Evolutionary conservation across 1,140 invertebrate species (phyloP), one percentile per base, ranked within the genome.

Genomic region (Vanessa tameamea): DNA sequence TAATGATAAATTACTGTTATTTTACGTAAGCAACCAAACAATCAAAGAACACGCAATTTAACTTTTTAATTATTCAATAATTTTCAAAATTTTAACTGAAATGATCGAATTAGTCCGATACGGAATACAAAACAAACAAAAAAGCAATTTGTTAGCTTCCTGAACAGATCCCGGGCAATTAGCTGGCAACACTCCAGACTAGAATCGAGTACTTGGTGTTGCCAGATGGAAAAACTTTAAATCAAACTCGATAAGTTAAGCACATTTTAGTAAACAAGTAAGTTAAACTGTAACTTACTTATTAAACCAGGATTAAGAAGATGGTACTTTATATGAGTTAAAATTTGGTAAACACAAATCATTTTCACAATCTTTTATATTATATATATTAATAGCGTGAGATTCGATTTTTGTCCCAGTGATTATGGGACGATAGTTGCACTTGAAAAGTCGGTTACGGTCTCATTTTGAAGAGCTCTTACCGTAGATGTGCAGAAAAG

Each of bases 171-270:
- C 20, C 53, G 26, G 13, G 59, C 67, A 75, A 78, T 78, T 73
- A 78, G 66, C 77, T 76, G 77, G 77, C 73, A 73, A 73, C 66
- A 69, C 55, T 71, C 74, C 73, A 78, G 48, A 6, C 57, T 26
- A 3, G 55, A 59, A 37, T 14, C 31, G 31, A 16, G 16, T 37
- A 61, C n/a, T 71, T 47, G 37, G 23, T 71, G 61, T 43, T 51
- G 48, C 75, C 37, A 59, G 63, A 70, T 74, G 64, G 16, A 47
- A 67, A 74, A 69, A 69, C 66, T 69, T 69, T 69, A 69, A 43
- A 68, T 43, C 50, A 43, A 68, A 68, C 26, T 68, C 31, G 51
- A 37, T 57, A 47, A 51, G 23, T 53, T 50, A 51, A 67, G 37
- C 37, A 43, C 64, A 51, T 20, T 16, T 55, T 55, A 55, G n/a